These are phyloP conservation scores for Erebia ligea DNA, from an alignment of 2,888 invertebrate species.

Conservation along the genomic window DNA sequence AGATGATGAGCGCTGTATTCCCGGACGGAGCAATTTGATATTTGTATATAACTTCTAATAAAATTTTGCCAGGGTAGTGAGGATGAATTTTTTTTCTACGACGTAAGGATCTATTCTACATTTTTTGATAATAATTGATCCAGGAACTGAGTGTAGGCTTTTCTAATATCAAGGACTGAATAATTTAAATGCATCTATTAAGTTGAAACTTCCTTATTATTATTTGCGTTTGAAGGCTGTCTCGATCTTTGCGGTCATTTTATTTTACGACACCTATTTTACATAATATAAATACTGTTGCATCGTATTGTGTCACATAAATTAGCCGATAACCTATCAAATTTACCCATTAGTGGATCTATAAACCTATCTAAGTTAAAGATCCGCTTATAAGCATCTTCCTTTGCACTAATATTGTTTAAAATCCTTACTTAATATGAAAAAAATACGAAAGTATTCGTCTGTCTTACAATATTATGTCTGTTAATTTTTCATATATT, in stretches of 20 bases:
- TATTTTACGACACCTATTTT: slow-evolving; percentile 21
- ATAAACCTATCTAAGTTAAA: slow-evolving; percentile 7
- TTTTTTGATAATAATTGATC: neutral
- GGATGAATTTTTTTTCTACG: too few relatives aligned
- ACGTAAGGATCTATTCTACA: too few relatives aligned
- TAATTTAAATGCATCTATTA: neutral
- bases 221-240: slow-evolving; percentile 15
- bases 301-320: slow-evolving; percentile 31
- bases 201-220: slow-evolving; percentile 14
- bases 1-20: too few relatives aligned
- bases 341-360: slow-evolving; percentile 21
- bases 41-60: too few relatives aligned
- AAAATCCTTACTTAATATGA: too few relatives aligned
- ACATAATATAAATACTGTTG: slow-evolving; percentile 14
- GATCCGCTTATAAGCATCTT: too few relatives aligned
- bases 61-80: too few relatives aligned
- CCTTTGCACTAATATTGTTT: too few relatives aligned
- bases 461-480: neutral
- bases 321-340: slow-evolving; percentile 15
- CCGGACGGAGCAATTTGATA: too few relatives aligned
- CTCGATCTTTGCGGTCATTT: slow-evolving; percentile 15
- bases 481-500: too few relatives aligned
- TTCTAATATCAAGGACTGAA: neutral
- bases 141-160: slow-evolving; percentile 1
- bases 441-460: too few relatives aligned